Evolutionary conservation across 92 coral and sea anemone genomes (phyloP), one percentile per base, ranked within the genome.

Genomic region (Blastomussa wellsi): DNA sequence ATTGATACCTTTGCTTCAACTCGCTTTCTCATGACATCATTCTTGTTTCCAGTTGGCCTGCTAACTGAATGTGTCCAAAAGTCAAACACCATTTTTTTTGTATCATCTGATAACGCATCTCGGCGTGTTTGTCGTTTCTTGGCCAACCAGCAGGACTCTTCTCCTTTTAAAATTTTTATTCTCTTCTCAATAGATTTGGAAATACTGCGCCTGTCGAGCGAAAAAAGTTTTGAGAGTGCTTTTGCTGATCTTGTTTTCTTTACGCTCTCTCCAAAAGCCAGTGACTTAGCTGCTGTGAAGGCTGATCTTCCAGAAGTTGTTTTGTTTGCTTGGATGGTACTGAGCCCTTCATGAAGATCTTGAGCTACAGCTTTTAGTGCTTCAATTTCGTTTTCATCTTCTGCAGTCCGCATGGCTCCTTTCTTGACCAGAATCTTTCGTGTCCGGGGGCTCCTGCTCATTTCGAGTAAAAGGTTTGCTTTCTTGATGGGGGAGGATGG

Each of bases 11-110:
- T 44, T 86, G 76, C 38, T 70, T 81, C 90, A 4, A 67, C 82
- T 49, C 88, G 37, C 62, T 88, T 82, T 52, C 85, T 88, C 13
- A 81, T 42, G 2, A 77, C 71, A 59, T 88, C 94, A 12, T 81
- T 87, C 77, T 70, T 88, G 55, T 91, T 87, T 52, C 91, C 94
- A 36, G 84, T 88, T 59, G 90, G 91, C 51, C 91, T 69, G 49
- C 90, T 90, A 32, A 74, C 90, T 35, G 78, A 90, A 79, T 83
- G 12, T 52, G 90, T 14, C 93, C 91, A 90, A 67, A 32, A 84
- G 69, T 83, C 79, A 72, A 74, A 83, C 39, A 79, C 60, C 7
- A 83, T 48, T 74, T 73, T 42, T 59, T 74, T 76, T 36, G 60
- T 53, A 32, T 84, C 88, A 16, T 67, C 22, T 26, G 72, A 83